Percentiles rank a stretch among this genome's conserved stretches.
Conservation (phyloP, 2,888 invertebrate species). For the Drosophila eohydei region DNA sequence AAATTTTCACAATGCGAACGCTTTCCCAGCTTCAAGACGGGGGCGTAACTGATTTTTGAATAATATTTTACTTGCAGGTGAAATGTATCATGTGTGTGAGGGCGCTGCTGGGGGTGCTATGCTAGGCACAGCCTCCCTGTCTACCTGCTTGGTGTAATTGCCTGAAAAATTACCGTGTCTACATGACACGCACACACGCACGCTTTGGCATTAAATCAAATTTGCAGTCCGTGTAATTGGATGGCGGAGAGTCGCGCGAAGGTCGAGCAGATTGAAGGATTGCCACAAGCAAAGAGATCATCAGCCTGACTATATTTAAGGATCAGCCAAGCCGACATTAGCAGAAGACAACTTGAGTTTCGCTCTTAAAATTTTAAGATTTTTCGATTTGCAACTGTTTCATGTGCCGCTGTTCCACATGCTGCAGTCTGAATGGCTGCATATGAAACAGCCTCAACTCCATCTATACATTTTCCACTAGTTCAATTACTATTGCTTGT, state of each 20-base stretch:
- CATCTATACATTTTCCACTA: not conserved
- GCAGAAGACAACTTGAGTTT: not conserved
- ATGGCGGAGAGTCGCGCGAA: conserved; percentile 11
- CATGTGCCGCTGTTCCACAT: not conserved
- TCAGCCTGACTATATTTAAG: not conserved
- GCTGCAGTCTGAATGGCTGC: too few relatives aligned
- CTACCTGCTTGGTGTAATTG: conserved; percentile 60
- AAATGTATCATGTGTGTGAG: conserved; percentile 65
- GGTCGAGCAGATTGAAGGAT: not conserved
- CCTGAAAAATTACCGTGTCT: conserved; percentile 78
- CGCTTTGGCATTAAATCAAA: conserved; percentile 72
- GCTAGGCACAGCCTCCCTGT: conserved; percentile 7
- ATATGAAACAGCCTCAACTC: too few relatives aligned
- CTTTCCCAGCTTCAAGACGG: conserved; percentile 24
- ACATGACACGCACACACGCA: conserved; percentile 75
- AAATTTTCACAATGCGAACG: conserved; percentile 48
- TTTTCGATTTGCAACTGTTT: not conserved
- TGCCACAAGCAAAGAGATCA: not conserved
- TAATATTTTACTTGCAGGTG: conserved; percentile 78
- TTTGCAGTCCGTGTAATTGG: conserved; percentile 53
- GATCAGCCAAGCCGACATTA: not conserved
- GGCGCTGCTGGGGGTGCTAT: conserved; percentile 1
- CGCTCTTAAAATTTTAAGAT: not conserved
- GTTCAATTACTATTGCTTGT: not conserved
- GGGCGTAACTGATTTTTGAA: conserved; percentile 75